Evolutionary conservation across 2,797 vertebrate species (phyloP).

Genomic region (Rhinoraja longicauda): DNA sequence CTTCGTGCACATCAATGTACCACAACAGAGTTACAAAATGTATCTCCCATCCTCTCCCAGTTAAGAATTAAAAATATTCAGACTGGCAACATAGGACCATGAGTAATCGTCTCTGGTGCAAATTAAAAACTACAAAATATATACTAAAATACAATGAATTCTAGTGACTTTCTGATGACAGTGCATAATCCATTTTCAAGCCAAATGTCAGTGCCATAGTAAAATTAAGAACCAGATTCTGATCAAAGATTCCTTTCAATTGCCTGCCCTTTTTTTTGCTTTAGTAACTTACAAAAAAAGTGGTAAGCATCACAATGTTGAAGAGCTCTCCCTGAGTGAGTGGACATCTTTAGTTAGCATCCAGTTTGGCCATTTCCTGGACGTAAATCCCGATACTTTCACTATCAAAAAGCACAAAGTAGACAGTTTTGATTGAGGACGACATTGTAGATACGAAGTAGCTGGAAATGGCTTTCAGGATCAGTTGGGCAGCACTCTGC

Average conservation of each 20-base stretch:
- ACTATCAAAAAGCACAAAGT: constrained; percentile 95
- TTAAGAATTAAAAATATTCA: constrained; percentile 55
- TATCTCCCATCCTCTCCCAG: constrained; percentile 54
- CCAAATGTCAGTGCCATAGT: constrained; percentile 69
- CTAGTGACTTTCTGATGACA: constrained; percentile 61
- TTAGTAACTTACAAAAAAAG: constrained; percentile 34
- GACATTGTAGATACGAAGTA: constrained; percentile 97
- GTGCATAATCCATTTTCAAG: constrained; percentile 63
- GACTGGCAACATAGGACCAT: constrained; percentile 48
- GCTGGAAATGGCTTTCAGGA: constrained; percentile 93
- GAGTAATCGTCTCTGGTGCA: constrained; percentile 45
- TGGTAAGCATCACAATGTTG: background rate
- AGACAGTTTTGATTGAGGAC: constrained; percentile 94
- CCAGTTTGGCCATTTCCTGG: constrained; percentile 96
- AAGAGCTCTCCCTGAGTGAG: background rate
- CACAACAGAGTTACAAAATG: constrained; percentile 68
- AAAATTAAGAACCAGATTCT: constrained; percentile 25
- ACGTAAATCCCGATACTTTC: constrained; percentile 98
- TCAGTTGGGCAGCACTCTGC: constrained; percentile 92
- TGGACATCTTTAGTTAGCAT: constrained; percentile 67
- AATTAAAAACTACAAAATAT: constrained; percentile 69
- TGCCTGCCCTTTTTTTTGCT: background rate
- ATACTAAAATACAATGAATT: constrained; percentile 65
- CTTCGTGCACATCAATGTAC: constrained; percentile 61
- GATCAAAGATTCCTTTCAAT: constrained; percentile 18